Evolutionary conservation across 2,888 invertebrate genomes (phyloP), one percentile per base, ranked within the genome.

Genomic region (Cylloceria caligata): DNA sequence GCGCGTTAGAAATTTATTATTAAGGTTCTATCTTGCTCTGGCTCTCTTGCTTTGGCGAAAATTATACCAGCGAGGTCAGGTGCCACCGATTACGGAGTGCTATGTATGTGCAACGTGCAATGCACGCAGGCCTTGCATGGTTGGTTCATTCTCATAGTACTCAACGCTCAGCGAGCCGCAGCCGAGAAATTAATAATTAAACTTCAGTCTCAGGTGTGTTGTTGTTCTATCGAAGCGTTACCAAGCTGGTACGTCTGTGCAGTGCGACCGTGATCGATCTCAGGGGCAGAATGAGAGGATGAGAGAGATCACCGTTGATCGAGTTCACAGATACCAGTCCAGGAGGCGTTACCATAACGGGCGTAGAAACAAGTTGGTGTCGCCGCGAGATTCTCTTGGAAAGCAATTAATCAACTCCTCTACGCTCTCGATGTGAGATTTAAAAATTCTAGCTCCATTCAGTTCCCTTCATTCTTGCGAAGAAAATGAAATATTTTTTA

Each of bases 281-380:
- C 76, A 75, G 80, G 60, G 83, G 79, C 83, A 71, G 49, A 27
- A 24, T 21, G 11, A 45, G 80, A 45, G 52, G n/a, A n/a, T n/a
- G 82, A 81, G 81, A 86, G 85, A 83, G 84, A 84, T 81, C 69
- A 39, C 9, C 13, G 34, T 65, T 55, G 85, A 79, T 85, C 85
- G 71, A 84, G 78, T 85, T 84, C 60, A 36, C 62, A 52, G 60
- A 76, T 83, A 81, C 57, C 79, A 80, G 74, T 67, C 34, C 34
- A 13, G 21, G 3, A 13, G 69, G n/a, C n/a, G 52, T n/a, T n/a
- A 24, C 57, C 71, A 57, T 71, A 19, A 16, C 16, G 16, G 45
- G 27, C 55, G 36, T 21, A 24, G 42, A 65, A 81, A 77, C 81
- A 60, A 45, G 57, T 77, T 21, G 19, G 16, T 21, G 52, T 21